Evolutionary conservation across 2,888 invertebrate species (phyloP).

Genomic region (Drosophila putrida): DNA sequence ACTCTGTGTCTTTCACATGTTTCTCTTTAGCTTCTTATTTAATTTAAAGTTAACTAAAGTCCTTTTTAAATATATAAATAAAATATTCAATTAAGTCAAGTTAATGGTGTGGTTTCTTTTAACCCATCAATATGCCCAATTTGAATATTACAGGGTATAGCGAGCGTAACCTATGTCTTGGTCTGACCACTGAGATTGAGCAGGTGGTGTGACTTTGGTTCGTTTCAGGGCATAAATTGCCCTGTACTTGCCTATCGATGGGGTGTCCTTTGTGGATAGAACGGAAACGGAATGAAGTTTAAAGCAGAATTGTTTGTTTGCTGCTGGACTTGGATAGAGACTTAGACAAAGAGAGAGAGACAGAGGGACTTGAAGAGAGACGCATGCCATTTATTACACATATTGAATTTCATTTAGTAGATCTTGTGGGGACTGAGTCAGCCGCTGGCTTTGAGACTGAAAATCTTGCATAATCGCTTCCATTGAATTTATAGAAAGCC

Average conservation of each 20-base stretch:
- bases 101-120: too few relatives aligned
- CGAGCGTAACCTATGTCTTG: slow-evolving; percentile 3
- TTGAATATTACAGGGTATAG: slow-evolving; percentile 3
- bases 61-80: too few relatives aligned
- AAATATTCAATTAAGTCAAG: too few relatives aligned
- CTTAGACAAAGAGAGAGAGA: too few relatives aligned
- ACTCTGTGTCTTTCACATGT: background rate
- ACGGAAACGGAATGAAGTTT: slow-evolving; percentile 28
- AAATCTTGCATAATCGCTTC: slow-evolving; percentile 75
- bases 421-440: slow-evolving; percentile 35
- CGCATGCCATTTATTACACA: slow-evolving; percentile 69
- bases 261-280: slow-evolving; percentile 33
- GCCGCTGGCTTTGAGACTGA: slow-evolving; percentile 23
- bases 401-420: slow-evolving; percentile 75
- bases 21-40: too few relatives aligned
- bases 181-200: slow-evolving; percentile 6
- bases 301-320: slow-evolving; percentile 48
- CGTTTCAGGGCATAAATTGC: slow-evolving; percentile 46
- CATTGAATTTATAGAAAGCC: slow-evolving; percentile 76
- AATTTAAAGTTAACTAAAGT: too few relatives aligned
- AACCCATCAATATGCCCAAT: background rate
- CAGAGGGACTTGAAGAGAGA: slow-evolving; percentile 4
- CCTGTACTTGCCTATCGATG: slow-evolving; percentile 40
- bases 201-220: slow-evolving; percentile 19
- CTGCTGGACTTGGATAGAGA: slow-evolving; percentile 3